A percentile compares a stretch with the other conserved stretches of the same genome.
Evolutionary conservation across 2,888 invertebrate species (phyloP).

Genomic region (Portevinia maculata): DNA sequence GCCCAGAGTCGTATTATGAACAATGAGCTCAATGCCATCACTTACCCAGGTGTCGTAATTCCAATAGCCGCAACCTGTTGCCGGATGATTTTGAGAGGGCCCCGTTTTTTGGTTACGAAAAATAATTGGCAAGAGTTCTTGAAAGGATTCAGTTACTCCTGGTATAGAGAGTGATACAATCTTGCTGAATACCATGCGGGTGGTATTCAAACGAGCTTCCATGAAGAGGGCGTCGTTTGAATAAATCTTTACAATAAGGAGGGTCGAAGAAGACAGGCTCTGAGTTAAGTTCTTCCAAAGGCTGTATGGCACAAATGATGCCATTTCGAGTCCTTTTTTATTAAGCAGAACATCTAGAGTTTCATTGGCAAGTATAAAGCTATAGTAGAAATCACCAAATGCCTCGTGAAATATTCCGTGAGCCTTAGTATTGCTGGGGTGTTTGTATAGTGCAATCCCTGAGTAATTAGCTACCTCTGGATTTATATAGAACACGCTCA

Average conservation of each 20-base stretch:
- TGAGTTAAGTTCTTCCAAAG: slow-evolving; percentile 79
- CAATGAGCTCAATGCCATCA: slow-evolving; percentile 83
- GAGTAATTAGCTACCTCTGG: slow-evolving; percentile 79
- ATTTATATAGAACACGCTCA: slow-evolving; percentile 81
- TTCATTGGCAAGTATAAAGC: slow-evolving; percentile 82
- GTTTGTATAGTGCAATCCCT: slow-evolving; percentile 79
- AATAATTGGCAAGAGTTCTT: slow-evolving; percentile 44
- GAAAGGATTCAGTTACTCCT: slow-evolving; percentile 81
- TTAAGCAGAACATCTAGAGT: slow-evolving; percentile 82
- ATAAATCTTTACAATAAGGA: slow-evolving; percentile 84
- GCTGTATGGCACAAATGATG: slow-evolving; percentile 84
- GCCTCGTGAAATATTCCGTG: slow-evolving; percentile 51
- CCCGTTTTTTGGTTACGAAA: slow-evolving; percentile 29
- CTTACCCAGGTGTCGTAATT: slow-evolving; percentile 86
- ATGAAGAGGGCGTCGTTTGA: slow-evolving; percentile 85
- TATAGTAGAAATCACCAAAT: slow-evolving; percentile 77
- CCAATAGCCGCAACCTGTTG: slow-evolving; percentile 85
- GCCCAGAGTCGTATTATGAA: slow-evolving; percentile 68
- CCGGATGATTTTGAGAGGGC: slow-evolving; percentile 41
- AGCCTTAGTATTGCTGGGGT: not conserved
- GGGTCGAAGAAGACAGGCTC: slow-evolving; percentile 75
- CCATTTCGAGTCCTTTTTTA: slow-evolving; percentile 84
- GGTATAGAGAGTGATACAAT: slow-evolving; percentile 86
- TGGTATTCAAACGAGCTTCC: slow-evolving; percentile 81
- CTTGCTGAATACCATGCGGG: slow-evolving; percentile 81